phyloP scores from a whole-genome alignment of 2,797 vertebrate species.

The Hypotaenidia okinawae region DNA sequence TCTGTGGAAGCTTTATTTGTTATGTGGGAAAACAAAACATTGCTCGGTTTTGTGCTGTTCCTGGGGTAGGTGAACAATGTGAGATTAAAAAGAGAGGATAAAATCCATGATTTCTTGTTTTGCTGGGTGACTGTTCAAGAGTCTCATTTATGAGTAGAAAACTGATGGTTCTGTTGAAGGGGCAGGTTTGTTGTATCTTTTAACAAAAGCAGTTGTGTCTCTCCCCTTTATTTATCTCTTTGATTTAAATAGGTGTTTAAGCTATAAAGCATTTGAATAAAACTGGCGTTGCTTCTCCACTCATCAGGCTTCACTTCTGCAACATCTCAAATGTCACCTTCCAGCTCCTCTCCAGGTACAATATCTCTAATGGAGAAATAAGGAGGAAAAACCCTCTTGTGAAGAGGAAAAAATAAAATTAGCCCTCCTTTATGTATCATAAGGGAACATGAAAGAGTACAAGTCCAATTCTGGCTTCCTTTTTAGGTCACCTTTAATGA shows the following conservation, averaged over 20 bases:
- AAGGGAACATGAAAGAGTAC: neutral
- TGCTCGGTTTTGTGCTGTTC: neutral
- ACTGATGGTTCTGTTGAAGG: conserved; percentile 23
- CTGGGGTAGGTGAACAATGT: neutral
- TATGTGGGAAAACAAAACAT: neutral
- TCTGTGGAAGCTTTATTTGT: neutral
- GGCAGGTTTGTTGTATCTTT: conserved; percentile 9
- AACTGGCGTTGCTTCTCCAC: neutral
- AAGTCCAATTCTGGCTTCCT: neutral
- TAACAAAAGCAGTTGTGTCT: conserved; percentile 3
- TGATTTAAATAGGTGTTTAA: neutral
- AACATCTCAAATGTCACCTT: neutral
- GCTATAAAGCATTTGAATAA: neutral
- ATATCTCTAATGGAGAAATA: neutral
- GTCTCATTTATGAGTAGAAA: conserved; percentile 12
- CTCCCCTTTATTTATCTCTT: neutral
- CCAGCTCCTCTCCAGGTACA: neutral
- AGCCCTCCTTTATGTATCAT: neutral
- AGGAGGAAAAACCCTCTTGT: neutral
- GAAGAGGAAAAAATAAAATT: neutral
- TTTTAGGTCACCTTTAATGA: conserved; percentile 27
- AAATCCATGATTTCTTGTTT: conserved; percentile 27
- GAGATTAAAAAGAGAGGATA: conserved; percentile 10
- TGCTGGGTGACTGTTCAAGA: neutral
- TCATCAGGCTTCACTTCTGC: neutral